A percentile compares a stretch with the other conserved stretches of the same genome.
phyloP scores from a whole-genome alignment of 1,140 invertebrate genomes.

The Rhopalosiphum padi region DNA sequence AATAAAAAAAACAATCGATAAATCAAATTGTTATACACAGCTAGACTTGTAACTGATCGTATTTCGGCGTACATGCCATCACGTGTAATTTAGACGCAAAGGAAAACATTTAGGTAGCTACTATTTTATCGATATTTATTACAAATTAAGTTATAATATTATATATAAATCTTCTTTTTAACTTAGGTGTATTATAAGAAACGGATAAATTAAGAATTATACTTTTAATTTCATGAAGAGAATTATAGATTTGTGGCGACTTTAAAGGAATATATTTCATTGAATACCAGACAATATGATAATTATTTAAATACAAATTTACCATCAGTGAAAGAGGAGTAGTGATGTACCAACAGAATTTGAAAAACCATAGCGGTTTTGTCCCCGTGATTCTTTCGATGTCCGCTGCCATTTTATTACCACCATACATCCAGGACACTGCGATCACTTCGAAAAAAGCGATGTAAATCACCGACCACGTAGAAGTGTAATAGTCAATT shows the following conservation, averaged over 20 bases:
- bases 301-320: constrained; percentile 61
- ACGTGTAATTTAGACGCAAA: not conserved
- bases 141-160: not conserved
- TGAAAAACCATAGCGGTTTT: constrained; percentile 79
- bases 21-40: not conserved
- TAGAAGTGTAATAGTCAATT: constrained; percentile 91
- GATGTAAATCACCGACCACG: constrained; percentile 88
- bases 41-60: not conserved
- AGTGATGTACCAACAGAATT: constrained; percentile 83
- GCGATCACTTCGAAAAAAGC: constrained; percentile 92
- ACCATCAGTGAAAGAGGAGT: constrained; percentile 83
- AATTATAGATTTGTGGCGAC: not conserved
- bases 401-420: constrained; percentile 77
- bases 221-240: not conserved
- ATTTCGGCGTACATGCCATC: not conserved
- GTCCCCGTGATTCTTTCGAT: constrained; percentile 88
- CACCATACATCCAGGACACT: constrained; percentile 92
- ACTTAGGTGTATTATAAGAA: not conserved
- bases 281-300: not conserved
- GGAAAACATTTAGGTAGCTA: not conserved
- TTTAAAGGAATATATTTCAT: not conserved
- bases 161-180: not conserved
- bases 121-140: constrained; percentile 6
- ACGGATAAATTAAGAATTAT: not conserved
- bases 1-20: constrained; percentile 22